Evolutionary conservation across 2,888 invertebrate genomes (phyloP).

Genomic region (Amiota mariae): DNA sequence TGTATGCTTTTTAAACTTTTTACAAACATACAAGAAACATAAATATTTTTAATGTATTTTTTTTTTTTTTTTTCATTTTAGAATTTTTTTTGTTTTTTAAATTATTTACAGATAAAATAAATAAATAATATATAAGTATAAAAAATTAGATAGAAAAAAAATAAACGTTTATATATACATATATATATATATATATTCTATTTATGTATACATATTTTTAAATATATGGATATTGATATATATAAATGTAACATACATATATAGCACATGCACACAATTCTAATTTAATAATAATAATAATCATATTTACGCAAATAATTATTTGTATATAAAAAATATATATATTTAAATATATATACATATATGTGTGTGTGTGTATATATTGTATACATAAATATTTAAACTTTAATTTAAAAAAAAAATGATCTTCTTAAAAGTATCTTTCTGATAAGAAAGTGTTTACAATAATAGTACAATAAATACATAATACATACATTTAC

Average conservation of each 20-base stretch:
- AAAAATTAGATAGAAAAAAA: neutral
- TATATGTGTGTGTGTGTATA: neutral
- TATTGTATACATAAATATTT: neutral
- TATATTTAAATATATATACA: neutral
- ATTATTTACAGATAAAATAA: too few relatives aligned
- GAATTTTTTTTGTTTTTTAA: neutral
- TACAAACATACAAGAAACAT: neutral
- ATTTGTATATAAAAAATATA: constrained; percentile 6
- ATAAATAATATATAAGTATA: neutral
- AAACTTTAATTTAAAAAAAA: neutral
- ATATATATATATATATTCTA: neutral
- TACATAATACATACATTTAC: too few relatives aligned
- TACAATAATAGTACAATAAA: too few relatives aligned
- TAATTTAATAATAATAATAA: neutral
- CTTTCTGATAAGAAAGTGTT: too few relatives aligned
- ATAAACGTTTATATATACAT: neutral
- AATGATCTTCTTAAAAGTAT: neutral
- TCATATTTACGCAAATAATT: neutral
- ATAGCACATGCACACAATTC: constrained; percentile 9
- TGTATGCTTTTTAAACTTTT: neutral
- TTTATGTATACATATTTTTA: too few relatives aligned
- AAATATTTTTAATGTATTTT: neutral
- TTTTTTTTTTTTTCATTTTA: neutral
- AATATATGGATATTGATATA: too few relatives aligned
- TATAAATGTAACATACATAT: neutral